Evolutionary conservation across 2,113 vertebrate genomes (phyloP).

Genomic region (Neomonachus schauinslandi): DNA sequence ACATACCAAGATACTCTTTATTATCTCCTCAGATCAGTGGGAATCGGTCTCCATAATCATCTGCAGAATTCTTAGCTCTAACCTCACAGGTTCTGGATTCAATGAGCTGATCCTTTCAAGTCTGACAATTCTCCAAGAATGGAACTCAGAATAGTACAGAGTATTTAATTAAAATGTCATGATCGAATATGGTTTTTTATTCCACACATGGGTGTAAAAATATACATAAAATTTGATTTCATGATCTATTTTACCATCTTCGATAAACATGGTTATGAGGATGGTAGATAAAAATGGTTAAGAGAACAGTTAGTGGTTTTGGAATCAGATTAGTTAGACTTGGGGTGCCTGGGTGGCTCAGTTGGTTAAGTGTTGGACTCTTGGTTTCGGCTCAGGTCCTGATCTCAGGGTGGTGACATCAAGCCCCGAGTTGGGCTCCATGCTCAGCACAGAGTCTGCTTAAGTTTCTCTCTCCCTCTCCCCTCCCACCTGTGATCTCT

Average conservation of each 20-base stretch:
- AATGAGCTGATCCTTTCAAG: not conserved
- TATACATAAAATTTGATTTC: not conserved
- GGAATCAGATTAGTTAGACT: not conserved
- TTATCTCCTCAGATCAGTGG: not conserved
- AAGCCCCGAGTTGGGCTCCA: not conserved
- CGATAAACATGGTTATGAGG: not conserved
- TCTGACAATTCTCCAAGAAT: not conserved
- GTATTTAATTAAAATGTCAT: not conserved
- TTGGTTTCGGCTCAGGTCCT: not conserved
- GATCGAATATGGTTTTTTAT: not conserved
- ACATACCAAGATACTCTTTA: not conserved
- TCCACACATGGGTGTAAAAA: not conserved
- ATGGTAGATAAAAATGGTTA: not conserved
- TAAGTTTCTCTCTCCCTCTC: not conserved
- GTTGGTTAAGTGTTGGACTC: not conserved
- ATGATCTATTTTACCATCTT: not conserved
- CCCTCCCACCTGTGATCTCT: not conserved
- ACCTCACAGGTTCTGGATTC: not conserved
- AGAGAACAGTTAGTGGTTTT: not conserved
- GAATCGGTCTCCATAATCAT: not conserved
- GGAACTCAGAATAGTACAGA: not conserved
- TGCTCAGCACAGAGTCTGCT: not conserved
- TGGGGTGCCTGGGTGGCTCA: not conserved
- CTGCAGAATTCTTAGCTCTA: not conserved
- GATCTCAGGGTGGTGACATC: not conserved